These are phyloP conservation scores for Colletes latitarsis DNA, from an alignment of 1,140 invertebrate species.

Conservation along the genomic window DNA sequence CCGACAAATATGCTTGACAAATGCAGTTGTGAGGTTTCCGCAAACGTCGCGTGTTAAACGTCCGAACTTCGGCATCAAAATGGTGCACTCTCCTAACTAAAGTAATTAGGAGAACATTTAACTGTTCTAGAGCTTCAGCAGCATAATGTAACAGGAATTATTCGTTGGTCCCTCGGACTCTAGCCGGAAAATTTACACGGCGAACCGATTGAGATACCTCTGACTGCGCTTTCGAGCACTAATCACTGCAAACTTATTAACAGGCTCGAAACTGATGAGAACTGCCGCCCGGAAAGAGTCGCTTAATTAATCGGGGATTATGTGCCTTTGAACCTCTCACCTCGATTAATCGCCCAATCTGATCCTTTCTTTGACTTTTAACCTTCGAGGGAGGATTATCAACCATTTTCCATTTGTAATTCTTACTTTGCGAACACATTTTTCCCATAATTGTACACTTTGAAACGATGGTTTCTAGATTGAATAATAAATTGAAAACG, in stretches of 20 bases:
- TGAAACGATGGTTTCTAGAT: too few relatives aligned
- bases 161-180: neutral
- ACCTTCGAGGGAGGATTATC: neutral
- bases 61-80: too few relatives aligned
- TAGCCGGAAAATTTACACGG: neutral
- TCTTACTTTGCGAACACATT: too few relatives aligned
- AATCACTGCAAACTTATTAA: slow-evolving; percentile 40
- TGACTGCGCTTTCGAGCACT: neutral
- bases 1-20: too few relatives aligned
- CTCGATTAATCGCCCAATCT: neutral
- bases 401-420: too few relatives aligned
- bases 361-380: neutral
- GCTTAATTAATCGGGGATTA: slow-evolving; percentile 31
- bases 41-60: too few relatives aligned
- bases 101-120: neutral
- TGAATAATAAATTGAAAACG: too few relatives aligned
- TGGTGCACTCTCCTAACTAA: too few relatives aligned
- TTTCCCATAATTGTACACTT: too few relatives aligned
- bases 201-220: slow-evolving; percentile 14
- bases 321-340: neutral
- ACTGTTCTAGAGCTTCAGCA: neutral
- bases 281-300: neutral
- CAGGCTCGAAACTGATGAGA: neutral
- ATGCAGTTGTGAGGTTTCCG: too few relatives aligned
- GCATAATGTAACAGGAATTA: neutral